phyloP scores from a whole-genome alignment of 1,140 invertebrate species.

The Lineus longissimus region DNA sequence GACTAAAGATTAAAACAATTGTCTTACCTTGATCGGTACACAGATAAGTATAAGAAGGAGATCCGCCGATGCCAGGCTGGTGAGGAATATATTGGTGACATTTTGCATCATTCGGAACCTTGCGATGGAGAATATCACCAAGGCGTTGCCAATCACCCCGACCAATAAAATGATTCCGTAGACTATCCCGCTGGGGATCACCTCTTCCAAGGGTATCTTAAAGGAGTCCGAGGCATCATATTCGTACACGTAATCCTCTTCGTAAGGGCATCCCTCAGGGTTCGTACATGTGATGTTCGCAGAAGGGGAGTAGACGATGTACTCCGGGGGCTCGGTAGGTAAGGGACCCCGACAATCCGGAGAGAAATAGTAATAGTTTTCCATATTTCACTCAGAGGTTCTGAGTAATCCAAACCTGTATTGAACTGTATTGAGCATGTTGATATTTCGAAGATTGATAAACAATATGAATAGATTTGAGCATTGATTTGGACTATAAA shows the following conservation, averaged over 20 bases:
- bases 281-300: no score
- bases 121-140: constrained; percentile 61
- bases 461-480: no score
- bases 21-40: constrained; percentile 73
- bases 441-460: no score
- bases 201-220: constrained; percentile 58
- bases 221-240: constrained; percentile 39
- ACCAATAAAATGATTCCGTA: constrained; percentile 64
- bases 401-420: no score
- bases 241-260: constrained; percentile 53
- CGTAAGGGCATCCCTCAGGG: not conserved
- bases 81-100: constrained; percentile 69
- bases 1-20: no score
- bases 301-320: no score
- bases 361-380: no score
- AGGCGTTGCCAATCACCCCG: constrained; percentile 62
- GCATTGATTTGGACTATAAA: no score
- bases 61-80: constrained; percentile 67
- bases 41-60: constrained; percentile 69
- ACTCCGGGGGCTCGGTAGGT: no score
- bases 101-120: constrained; percentile 59
- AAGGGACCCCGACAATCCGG: no score
- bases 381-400: no score
- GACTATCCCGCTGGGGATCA: constrained; percentile 61
- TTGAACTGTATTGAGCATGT: no score